Evolutionary conservation across 2,888 invertebrate genomes (phyloP).

Genomic region (Acrocera orbiculus): DNA sequence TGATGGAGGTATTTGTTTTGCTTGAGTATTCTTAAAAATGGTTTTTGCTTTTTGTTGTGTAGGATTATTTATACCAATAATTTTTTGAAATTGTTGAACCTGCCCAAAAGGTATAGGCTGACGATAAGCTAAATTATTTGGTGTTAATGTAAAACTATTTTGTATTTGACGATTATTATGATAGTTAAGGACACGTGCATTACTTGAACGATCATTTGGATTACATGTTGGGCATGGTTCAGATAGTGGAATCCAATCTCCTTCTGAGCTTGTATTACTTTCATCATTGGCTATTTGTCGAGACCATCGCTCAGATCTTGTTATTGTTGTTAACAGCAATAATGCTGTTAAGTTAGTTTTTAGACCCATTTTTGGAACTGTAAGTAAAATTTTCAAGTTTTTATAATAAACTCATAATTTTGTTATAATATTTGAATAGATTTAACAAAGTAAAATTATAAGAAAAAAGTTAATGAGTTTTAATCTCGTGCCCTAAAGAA

Average conservation of each 20-base stretch:
- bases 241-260: slow-evolving; percentile 39
- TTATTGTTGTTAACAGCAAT: slow-evolving; percentile 13
- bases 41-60: slow-evolving; percentile 8
- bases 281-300: slow-evolving; percentile 23
- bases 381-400: too few relatives aligned
- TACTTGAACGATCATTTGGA: slow-evolving; percentile 23
- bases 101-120: slow-evolving; percentile 9
- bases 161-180: slow-evolving; percentile 23
- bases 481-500: too few relatives aligned
- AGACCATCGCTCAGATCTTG: slow-evolving; percentile 26
- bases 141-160: not conserved
- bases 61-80: slow-evolving; percentile 7
- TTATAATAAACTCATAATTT: too few relatives aligned
- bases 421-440: too few relatives aligned
- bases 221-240: slow-evolving; percentile 25
- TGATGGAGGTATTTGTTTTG: slow-evolving; percentile 21
- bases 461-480: too few relatives aligned
- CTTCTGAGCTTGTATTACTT: slow-evolving; percentile 19
- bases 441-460: too few relatives aligned
- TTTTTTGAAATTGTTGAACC: slow-evolving; percentile 16
- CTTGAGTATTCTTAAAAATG: not conserved
- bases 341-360: too few relatives aligned
- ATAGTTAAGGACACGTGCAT: slow-evolving; percentile 29
- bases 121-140: not conserved
- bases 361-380: too few relatives aligned